Evolutionary conservation across 2,888 invertebrate species (phyloP).

Genomic region (Anaspis maculata): DNA sequence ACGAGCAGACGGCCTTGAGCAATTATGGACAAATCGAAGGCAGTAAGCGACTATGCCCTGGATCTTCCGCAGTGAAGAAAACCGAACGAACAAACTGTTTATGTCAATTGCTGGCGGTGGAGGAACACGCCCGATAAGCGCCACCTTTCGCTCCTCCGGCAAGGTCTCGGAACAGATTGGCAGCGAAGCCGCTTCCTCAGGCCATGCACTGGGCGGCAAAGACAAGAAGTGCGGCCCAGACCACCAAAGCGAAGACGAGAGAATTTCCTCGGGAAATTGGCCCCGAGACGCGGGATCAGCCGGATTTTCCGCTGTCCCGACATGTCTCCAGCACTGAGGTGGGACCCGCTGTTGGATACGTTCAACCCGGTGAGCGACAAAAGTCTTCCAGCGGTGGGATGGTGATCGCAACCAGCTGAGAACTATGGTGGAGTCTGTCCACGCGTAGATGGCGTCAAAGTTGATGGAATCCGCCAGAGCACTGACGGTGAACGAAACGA

Average conservation of each 20-base stretch:
- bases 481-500: too few species aligned
- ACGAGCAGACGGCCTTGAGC: neutral
- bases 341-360: neutral
- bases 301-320: constrained; percentile 6
- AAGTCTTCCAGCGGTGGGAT: neutral
- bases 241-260: constrained; percentile 5
- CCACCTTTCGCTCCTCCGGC: too few species aligned
- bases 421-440: neutral
- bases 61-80: neutral
- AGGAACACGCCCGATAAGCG: too few species aligned
- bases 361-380: too few species aligned
- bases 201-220: neutral
- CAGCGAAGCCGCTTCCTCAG: neutral
- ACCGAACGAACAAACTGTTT: too few species aligned
- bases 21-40: too few species aligned
- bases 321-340: constrained; percentile 5
- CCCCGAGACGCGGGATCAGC: constrained; percentile 7
- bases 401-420: neutral
- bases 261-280: constrained; percentile 3
- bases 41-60: neutral
- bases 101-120: too few species aligned
- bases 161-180: neutral
- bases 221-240: constrained; percentile 1
- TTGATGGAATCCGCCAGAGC: too few species aligned
- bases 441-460: too few species aligned